A percentile compares a stretch with the other conserved stretches of the same genome.
Conservation (phyloP, 2,888 invertebrate genomes). For the Himalopsyche kuldschensis region DNA sequence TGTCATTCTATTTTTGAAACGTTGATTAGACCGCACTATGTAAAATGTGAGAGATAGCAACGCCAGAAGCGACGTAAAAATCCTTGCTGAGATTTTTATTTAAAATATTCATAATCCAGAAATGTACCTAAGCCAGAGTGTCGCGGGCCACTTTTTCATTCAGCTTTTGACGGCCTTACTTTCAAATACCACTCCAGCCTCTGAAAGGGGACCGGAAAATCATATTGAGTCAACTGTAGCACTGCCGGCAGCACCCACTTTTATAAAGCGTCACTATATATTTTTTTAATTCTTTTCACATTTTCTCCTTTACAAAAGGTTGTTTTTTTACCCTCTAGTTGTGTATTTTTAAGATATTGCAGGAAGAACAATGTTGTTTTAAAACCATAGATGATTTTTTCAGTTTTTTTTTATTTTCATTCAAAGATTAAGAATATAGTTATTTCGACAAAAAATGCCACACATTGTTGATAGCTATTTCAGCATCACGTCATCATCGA, state of each 20-base stretch:
- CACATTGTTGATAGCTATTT: too few species aligned
- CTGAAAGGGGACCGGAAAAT: not conserved
- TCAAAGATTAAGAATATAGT: too few species aligned
- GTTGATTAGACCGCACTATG: not conserved
- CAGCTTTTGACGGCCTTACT: not conserved
- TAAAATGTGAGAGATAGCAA: not conserved
- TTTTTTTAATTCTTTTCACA: not conserved
- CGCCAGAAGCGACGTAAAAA: not conserved
- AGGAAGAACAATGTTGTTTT: too few species aligned
- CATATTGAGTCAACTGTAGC: not conserved
- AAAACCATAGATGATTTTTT: too few species aligned
- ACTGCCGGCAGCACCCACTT: not conserved
- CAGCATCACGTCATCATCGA: too few species aligned
- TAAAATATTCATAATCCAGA: not conserved
- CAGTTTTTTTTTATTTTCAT: too few species aligned
- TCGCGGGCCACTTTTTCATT: not conserved
- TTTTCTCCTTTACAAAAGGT: not conserved
- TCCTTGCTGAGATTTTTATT: not conserved
- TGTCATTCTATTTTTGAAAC: not conserved
- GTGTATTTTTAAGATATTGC: too few species aligned
- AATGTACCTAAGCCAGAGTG: not conserved
- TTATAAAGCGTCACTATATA: not conserved
- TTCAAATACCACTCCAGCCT: not conserved
- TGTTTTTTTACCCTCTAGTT: not conserved
- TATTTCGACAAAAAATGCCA: too few species aligned